phyloP scores from a whole-genome alignment of 2,888 invertebrate genomes.

The Drosophila percnosoma region DNA sequence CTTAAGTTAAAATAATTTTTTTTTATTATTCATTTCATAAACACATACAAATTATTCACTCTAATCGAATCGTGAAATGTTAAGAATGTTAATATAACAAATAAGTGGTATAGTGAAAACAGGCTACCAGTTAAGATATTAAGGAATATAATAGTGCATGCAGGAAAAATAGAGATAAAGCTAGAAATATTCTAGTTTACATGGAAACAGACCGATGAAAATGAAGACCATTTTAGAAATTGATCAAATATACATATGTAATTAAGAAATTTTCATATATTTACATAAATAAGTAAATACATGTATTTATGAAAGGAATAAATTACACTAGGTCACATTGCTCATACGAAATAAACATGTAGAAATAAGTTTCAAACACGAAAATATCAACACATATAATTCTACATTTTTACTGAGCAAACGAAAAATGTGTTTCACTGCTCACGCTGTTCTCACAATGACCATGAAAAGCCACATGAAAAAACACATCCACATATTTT shows the following conservation, averaged over 20 bases:
- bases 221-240: neutral
- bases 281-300: neutral
- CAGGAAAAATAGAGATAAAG: neutral
- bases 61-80: neutral
- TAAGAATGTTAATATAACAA: neutral
- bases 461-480: constrained; percentile 32
- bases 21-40: neutral
- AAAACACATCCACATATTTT: constrained; percentile 27
- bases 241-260: neutral
- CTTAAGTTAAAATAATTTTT: neutral
- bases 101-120: neutral
- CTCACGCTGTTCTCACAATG: constrained; percentile 20
- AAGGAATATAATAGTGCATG: neutral
- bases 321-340: constrained; percentile 10
- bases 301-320: constrained; percentile 5
- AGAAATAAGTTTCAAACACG: constrained; percentile 34
- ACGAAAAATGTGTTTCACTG: constrained; percentile 42
- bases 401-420: constrained; percentile 50
- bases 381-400: constrained; percentile 38
- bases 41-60: neutral
- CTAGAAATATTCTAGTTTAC: neutral
- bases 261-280: neutral
- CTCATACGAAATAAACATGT: constrained; percentile 17
- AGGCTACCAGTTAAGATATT: neutral
- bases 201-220: neutral